Evolutionary conservation across 2,888 invertebrate genomes (phyloP), one percentile per base, ranked within the genome.

Genomic region (Pachydiplax longipennis): DNA sequence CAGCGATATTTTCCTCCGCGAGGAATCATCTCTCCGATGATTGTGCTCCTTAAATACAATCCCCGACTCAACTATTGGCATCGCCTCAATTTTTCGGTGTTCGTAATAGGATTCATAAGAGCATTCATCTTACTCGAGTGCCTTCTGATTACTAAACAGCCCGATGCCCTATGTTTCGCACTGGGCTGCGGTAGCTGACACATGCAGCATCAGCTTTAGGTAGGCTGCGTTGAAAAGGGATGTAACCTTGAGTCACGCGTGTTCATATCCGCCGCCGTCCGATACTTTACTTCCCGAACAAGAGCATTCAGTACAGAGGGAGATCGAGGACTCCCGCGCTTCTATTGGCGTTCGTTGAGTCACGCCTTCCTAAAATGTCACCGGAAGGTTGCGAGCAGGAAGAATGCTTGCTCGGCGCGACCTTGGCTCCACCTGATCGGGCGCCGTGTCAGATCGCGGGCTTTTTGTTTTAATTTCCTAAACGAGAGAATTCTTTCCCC

Each of bases 301-400:
- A 73, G 73, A 25, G 73, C 73, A 73, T 65, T 65, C 25, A 65
- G 65, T 25, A 65, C 25, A 1, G 13, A 31, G 31, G 31, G 73
- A 25, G 73, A 25, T 25, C 61, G 61, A 61, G 65, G 65, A 65
- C 65, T 65, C 73, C 73, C 73, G 12, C 31, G 65, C 31, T 73
- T 73, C 73, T 13, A 73, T 73, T 13, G 73, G 73, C 31, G 31
- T 22, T 73, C 0, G 61, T 61, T 87, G 87, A 87, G 61, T 87
- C 87, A 87, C 87, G 40, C 61, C 87, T 87, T 37, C 87, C 61
- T 87, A 87, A 87, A 87, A 87, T 87, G 87, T 87, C 87, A 87
- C 61, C 61, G 87, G 87, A 87, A 87, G 87, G 87, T 87, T 83
- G 13, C 18, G 35, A 58, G 83, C 25, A 73, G 53, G 83, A 83